Percentiles rank a stretch among this genome's conserved stretches.
Evolutionary conservation across 2,888 invertebrate species (phyloP).

Genomic region (Octonoba sinensis): DNA sequence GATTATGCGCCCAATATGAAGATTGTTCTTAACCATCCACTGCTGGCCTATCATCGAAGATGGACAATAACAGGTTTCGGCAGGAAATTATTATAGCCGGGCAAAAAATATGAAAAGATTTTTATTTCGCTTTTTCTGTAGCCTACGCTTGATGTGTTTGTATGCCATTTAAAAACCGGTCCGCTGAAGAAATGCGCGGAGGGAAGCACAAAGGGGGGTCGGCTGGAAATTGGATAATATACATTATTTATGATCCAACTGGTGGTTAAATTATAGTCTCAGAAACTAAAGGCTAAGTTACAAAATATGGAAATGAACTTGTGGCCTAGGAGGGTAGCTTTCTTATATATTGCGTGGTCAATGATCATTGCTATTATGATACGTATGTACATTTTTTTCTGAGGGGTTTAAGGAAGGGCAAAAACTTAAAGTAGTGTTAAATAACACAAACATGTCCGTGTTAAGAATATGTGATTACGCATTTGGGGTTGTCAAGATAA

Average conservation of each 20-base stretch:
- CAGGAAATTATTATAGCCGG: slow-evolving; percentile 12
- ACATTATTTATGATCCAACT: slow-evolving; percentile 47
- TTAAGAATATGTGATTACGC: slow-evolving; percentile 36
- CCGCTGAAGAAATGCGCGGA: background rate
- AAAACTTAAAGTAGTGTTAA: slow-evolving; percentile 24
- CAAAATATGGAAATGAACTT: slow-evolving; percentile 52
- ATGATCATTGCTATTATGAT: slow-evolving; percentile 43
- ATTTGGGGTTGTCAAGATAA: background rate
- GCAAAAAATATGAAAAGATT: slow-evolving; percentile 15
- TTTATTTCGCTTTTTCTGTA: slow-evolving; percentile 5
- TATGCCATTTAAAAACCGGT: slow-evolving; percentile 35
- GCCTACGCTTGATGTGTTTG: slow-evolving; percentile 25
- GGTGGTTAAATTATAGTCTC: slow-evolving; percentile 56
- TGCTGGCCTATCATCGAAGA: slow-evolving; percentile 13
- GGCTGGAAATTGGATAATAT: slow-evolving; percentile 56
- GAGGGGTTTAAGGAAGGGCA: slow-evolving; percentile 13
- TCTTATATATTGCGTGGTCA: slow-evolving; percentile 37
- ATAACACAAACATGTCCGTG: slow-evolving; percentile 34
- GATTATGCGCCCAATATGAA: slow-evolving; percentile 3
- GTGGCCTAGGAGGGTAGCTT: background rate
- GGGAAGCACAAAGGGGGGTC: slow-evolving; percentile 6
- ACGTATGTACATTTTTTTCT: slow-evolving; percentile 10
- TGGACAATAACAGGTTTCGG: slow-evolving; percentile 41
- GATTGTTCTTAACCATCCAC: slow-evolving; percentile 24
- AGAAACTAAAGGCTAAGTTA: slow-evolving; percentile 35